These are phyloP conservation scores for Columba janthina DNA, from an alignment of 2,113 vertebrate genomes.

Conservation along the genomic window DNA sequence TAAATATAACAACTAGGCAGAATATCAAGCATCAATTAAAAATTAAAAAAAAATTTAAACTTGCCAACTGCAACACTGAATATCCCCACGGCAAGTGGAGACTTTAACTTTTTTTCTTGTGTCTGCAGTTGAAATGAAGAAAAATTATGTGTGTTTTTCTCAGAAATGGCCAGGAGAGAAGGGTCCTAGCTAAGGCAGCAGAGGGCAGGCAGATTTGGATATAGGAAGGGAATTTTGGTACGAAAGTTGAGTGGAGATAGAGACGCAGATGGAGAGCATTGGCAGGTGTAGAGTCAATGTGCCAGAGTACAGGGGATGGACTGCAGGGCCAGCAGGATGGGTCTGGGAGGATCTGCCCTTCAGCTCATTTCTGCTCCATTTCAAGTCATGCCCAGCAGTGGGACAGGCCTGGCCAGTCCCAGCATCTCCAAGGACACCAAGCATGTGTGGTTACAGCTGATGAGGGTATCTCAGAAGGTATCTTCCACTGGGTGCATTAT, in stretches of 20 bases:
- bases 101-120: neutral
- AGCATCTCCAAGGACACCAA: neutral
- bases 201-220: neutral
- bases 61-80: neutral
- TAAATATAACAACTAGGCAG: neutral
- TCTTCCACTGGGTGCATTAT: neutral
- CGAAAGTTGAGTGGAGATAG: neutral
- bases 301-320: neutral
- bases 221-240: neutral
- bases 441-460: neutral
- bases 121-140: neutral
- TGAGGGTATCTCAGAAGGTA: neutral
- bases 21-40: neutral
- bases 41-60: neutral
- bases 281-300: neutral
- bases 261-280: neutral
- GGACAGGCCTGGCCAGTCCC: neutral
- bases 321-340: neutral
- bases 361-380: neutral
- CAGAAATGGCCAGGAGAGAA: neutral
- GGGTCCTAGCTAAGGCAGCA: neutral
- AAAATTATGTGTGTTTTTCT: neutral
- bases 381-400: neutral
- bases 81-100: neutral
- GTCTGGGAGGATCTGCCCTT: neutral